Conservation (phyloP, 2,888 invertebrate species). For the Dicyrtomina minuta region DNA sequence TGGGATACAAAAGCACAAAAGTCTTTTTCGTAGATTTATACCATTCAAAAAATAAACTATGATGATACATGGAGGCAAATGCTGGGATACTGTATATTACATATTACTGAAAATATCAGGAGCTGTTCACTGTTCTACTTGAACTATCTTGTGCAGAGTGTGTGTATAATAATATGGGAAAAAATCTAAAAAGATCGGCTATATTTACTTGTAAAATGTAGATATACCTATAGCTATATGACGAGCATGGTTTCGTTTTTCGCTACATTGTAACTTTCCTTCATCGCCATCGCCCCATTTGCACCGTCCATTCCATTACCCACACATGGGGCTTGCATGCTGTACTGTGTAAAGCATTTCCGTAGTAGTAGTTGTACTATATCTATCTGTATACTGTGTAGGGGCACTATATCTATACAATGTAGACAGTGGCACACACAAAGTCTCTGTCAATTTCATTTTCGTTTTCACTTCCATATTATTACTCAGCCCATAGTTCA, state of each 20-base stretch:
- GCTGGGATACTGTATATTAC: no score
- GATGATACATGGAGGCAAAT: neutral
- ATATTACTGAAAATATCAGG: no score
- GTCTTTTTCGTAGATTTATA: neutral
- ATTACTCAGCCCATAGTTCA: no score
- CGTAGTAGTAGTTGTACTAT: no score
- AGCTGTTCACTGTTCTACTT: neutral
- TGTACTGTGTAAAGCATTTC: neutral
- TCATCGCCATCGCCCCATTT: slow-evolving; percentile 29
- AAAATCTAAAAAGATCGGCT: no score
- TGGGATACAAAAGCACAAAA: no score
- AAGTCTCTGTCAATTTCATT: no score
- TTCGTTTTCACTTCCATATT: no score
- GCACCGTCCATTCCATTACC: slow-evolving; percentile 31
- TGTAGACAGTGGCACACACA: no score
- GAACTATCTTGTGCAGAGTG: no score
- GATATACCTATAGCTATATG: slow-evolving; percentile 3
- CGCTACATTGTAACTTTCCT: slow-evolving; percentile 12
- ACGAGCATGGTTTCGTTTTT: neutral
- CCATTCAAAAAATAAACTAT: neutral
- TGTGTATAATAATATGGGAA: slow-evolving; percentile 6
- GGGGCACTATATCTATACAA: no score
- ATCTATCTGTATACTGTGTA: no score
- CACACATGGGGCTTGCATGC: slow-evolving; percentile 30
- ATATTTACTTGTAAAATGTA: slow-evolving; percentile 1